A percentile compares a stretch with the other conserved stretches of the same genome.
These are phyloP conservation scores for Sanderia malayensis DNA, from an alignment of 30 jellyfish, hydroid and myxozoan genomes.

Conservation along the genomic window DNA sequence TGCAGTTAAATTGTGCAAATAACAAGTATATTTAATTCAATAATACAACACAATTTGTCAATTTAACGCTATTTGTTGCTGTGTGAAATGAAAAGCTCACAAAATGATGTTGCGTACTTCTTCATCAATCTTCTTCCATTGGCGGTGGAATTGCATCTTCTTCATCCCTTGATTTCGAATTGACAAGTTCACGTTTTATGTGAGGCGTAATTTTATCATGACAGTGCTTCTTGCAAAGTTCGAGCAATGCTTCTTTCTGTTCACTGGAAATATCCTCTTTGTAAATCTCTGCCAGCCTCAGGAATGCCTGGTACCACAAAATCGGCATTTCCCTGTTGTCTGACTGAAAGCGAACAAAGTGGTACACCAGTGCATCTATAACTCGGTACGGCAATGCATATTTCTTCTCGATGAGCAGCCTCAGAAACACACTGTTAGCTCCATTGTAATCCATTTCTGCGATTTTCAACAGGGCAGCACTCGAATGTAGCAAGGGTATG, in stretches of 20 bases:
- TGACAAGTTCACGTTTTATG: constrained; percentile 67
- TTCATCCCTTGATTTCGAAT: constrained; percentile 78
- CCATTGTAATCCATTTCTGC: constrained; percentile 95
- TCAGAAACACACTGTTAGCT: constrained; percentile 82
- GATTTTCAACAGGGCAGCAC: constrained; percentile 89
- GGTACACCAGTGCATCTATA: constrained; percentile 78
- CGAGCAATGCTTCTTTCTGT: constrained; percentile 86
- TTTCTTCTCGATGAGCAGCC: constrained; percentile 73
- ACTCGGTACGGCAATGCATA: constrained; percentile 95
- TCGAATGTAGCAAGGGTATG: constrained; percentile 85
- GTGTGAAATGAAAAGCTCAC: no score
- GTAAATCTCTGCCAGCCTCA: constrained; percentile 75
- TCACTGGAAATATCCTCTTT: constrained; percentile 88
- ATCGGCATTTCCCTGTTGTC: constrained; percentile 83
- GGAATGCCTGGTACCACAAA: constrained; percentile 77
- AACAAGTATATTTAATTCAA: no score
- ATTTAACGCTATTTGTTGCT: no score
- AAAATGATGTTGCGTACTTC: no score
- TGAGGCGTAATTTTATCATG: constrained; percentile 74
- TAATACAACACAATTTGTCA: no score
- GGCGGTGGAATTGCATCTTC: constrained; percentile 69
- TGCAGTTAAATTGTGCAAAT: no score
- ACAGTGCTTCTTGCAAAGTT: constrained; percentile 65
- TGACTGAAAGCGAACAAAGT: constrained; percentile 61
- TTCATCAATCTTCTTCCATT: constrained; percentile 33